Conservation (phyloP, 1,140 invertebrate species). For the Euwallacea similis region DNA sequence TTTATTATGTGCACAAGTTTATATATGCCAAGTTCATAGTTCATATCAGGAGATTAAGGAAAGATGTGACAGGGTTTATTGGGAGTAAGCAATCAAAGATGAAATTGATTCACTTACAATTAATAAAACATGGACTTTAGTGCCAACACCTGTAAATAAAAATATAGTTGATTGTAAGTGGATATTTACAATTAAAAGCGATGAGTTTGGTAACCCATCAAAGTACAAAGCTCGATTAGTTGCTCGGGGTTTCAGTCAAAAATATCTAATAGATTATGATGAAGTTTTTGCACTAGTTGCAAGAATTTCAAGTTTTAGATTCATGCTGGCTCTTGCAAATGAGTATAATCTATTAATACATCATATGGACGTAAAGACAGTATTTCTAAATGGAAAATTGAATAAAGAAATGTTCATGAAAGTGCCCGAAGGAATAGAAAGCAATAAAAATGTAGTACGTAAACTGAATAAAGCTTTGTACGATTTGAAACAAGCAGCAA, state of each 20-base stretch:
- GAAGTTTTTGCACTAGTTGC: constrained; percentile 35
- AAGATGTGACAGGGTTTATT: constrained; percentile 44
- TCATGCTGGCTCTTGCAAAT: constrained; percentile 53
- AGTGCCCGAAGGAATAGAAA: constrained; percentile 49
- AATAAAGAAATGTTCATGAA: constrained; percentile 52
- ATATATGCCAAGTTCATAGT: background rate
- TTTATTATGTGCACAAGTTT: too few relatives aligned
- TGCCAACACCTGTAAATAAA: constrained; percentile 50
- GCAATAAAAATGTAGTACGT: constrained; percentile 36
- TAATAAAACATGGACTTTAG: constrained; percentile 54
- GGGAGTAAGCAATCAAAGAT: constrained; percentile 51
- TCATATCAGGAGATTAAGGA: constrained; percentile 45
- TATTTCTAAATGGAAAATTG: constrained; percentile 51
- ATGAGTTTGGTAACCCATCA: constrained; percentile 47
- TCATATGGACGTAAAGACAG: constrained; percentile 51
- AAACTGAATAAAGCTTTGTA: constrained; percentile 53
- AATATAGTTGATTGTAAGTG: constrained; percentile 53
- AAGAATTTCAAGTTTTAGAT: constrained; percentile 46
- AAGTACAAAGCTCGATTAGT: constrained; percentile 55
- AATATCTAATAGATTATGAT: constrained; percentile 45
- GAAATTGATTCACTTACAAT: constrained; percentile 50
- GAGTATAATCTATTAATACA: constrained; percentile 53
- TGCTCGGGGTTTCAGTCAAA: constrained; percentile 52
- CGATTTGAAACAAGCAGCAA: constrained; percentile 53
- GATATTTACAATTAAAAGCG: constrained; percentile 50